Base-by-base conservation (phyloP, 2,888 invertebrate species). In the Ryuthela nishihirai region DNA sequence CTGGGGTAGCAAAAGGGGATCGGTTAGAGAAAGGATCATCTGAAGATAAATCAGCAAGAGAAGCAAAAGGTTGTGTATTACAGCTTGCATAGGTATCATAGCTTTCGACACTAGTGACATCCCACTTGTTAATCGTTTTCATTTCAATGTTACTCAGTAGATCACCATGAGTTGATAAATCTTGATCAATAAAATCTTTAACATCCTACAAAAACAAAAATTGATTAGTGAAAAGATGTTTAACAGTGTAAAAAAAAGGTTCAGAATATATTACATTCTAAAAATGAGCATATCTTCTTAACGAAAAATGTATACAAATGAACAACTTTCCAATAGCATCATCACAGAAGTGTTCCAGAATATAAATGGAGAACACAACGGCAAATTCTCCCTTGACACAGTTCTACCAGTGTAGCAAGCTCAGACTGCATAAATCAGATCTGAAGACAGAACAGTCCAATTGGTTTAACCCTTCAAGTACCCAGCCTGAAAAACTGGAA, bases 61-160 rank as follows among this genome's bases (percentile, higher is more conserved):
- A 90, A 77, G 87, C 84, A 79, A 88, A 91, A 72, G 91, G 91
- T 80, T 93, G 92, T 72, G 94, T 93, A 80, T 91, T 88, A 80
- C 94, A 94, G 78, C 91, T 93, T 76, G 91, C 91, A 78, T 91
- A 95, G 68, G 94, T 94, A 78, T 94, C 94, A 72, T 91, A 87
- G 78, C 91, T 85, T 79, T 81, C 80, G 55, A 80, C 77, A 72
- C 63, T 63, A 26, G 49, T 58, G 15, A 63, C 60, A 23, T 63
- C 63, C 63, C 63, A 63, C 23, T 54, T 54, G 32, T 56, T 63
- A 20, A 63, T 60, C 17, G 63, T 50, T 46, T 63, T 63, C 55
- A 63, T 61, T 52, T 63, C 63, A 39, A 63, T 63, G 18, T 62
- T 62, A 43, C 55, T 54, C 53, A 52, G 38, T 23, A 62, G 34